Conservation (phyloP, 1,140 invertebrate genomes). For the Lucilia cuprina region DNA sequence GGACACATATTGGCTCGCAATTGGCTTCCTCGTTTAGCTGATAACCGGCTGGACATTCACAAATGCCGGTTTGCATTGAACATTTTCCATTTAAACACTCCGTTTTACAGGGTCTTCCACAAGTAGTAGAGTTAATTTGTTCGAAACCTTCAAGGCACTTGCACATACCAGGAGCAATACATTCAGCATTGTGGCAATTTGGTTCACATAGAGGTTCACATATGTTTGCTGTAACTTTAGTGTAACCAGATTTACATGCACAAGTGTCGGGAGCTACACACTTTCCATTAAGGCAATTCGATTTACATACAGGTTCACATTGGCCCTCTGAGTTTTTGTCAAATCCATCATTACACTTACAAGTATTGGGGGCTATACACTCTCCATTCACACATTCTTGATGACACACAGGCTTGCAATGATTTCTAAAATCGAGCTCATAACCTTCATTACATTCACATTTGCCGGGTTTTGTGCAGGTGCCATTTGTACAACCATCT, state of each 20-base stretch:
- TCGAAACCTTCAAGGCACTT: conserved; percentile 61
- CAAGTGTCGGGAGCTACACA: conserved; percentile 19
- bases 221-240: neutral
- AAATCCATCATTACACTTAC: conserved; percentile 55
- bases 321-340: neutral
- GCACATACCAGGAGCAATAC: conserved; percentile 60
- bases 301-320: conserved; percentile 6
- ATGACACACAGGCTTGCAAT: conserved; percentile 67
- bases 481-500: conserved; percentile 2
- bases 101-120: conserved; percentile 63
- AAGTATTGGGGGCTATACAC: conserved; percentile 66
- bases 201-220: conserved; percentile 30
- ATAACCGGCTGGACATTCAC: conserved; percentile 5
- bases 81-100: conserved; percentile 40
- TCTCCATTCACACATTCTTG: conserved; percentile 66
- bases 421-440: neutral
- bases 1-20: neutral
- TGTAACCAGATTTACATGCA: conserved; percentile 6
- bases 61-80: neutral
- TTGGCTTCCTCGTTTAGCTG: neutral
- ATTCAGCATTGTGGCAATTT: conserved; percentile 58
- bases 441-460: conserved; percentile 45
- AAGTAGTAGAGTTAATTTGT: conserved; percentile 47
- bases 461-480: neutral
- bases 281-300: conserved; percentile 20